phyloP scores from a whole-genome alignment of 1,140 invertebrate genomes.

The Aethina tumida region DNA sequence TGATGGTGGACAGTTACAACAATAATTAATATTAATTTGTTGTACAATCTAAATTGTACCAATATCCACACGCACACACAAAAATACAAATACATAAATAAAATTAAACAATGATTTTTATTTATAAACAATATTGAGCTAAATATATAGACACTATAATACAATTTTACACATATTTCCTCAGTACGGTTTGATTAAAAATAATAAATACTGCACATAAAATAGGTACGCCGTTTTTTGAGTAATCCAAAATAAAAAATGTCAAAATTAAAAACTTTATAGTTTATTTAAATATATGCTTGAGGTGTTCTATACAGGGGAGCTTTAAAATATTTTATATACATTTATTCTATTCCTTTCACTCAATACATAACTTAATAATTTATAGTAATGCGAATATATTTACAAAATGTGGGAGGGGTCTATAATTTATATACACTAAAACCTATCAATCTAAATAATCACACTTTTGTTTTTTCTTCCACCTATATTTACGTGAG shows the following conservation, averaged over 20 bases:
- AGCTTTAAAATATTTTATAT: conserved; percentile 10
- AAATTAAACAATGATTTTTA: conserved; percentile 30
- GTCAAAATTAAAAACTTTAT: conserved; percentile 7
- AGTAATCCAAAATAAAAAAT: conserved; percentile 8
- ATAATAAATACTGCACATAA: conserved; percentile 10
- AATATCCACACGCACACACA: conserved; percentile 26
- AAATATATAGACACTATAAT: conserved; percentile 34
- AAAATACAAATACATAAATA: conserved; percentile 35
- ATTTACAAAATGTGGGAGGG: conserved; percentile 28
- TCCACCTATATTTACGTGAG: conserved; percentile 23
- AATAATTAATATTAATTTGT: conserved; percentile 32
- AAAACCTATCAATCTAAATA: conserved; percentile 23
- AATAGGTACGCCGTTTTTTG: conserved; percentile 7
- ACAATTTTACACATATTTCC: conserved; percentile 27
- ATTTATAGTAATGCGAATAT: conserved; percentile 20
- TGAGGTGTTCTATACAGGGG: conserved; percentile 17
- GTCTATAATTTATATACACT: conserved; percentile 26
- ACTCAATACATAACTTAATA: conserved; percentile 18
- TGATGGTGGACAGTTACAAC: conserved; percentile 36
- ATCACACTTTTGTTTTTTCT: conserved; percentile 30
- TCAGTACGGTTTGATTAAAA: conserved; percentile 10
- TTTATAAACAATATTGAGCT: conserved; percentile 31
- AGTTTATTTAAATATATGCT: conserved; percentile 11
- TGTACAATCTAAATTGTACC: conserved; percentile 27
- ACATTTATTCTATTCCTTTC: conserved; percentile 13